Conservation (phyloP, 1,140 invertebrate species). For the Helicoverpa armigera region DNA sequence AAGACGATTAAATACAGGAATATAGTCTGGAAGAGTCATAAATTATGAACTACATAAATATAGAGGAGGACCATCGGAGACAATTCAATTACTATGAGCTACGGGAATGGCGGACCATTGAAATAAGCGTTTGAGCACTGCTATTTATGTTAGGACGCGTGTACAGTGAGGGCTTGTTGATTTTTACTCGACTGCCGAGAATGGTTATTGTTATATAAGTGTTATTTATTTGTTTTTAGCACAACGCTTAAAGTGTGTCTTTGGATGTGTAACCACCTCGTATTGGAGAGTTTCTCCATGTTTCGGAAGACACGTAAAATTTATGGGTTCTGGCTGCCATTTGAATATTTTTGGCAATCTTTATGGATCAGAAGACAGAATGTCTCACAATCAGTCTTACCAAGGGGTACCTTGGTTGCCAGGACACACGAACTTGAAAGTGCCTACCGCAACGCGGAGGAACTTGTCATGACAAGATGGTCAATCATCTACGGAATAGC, state of each 20-base stretch:
- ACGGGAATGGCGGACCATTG: constrained; percentile 22
- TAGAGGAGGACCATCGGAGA: constrained; percentile 7
- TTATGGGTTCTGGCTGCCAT: too few relatives aligned
- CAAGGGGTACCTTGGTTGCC: too few relatives aligned
- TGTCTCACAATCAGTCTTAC: too few relatives aligned
- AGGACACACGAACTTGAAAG: too few relatives aligned
- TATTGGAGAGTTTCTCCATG: too few relatives aligned
- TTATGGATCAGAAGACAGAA: too few relatives aligned
- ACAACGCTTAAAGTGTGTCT: background rate
- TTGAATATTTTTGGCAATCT: too few relatives aligned
- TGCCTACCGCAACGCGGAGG: too few relatives aligned
- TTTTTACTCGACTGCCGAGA: background rate
- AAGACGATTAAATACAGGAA: constrained; percentile 40
- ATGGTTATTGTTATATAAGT: too few relatives aligned
- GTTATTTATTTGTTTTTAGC: constrained; percentile 3
- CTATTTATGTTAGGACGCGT: constrained; percentile 17
- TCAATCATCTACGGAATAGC: too few relatives aligned
- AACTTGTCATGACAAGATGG: background rate
- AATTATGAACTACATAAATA: constrained; percentile 44
- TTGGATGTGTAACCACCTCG: too few relatives aligned
- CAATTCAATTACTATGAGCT: constrained; percentile 48
- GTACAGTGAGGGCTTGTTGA: background rate
- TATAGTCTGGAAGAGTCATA: background rate
- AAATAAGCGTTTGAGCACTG: constrained; percentile 13
- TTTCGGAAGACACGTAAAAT: too few relatives aligned